Conservation (phyloP, 2,888 invertebrate species). For the Pelosia muscerda region DNA sequence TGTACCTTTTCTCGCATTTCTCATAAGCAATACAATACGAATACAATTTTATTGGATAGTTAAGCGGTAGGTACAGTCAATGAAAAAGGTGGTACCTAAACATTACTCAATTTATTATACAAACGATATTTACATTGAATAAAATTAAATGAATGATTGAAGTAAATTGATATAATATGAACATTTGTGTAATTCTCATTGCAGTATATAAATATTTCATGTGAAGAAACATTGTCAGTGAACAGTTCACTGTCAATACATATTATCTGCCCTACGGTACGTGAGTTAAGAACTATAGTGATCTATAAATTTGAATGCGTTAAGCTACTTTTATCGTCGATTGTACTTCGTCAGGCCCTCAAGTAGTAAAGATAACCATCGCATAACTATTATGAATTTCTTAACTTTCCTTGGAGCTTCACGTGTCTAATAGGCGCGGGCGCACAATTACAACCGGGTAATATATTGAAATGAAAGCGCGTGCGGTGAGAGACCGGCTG, state of each 20-base stretch:
- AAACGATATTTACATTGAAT: neutral
- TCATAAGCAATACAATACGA: constrained; percentile 45
- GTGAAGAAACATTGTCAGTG: too few species aligned
- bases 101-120: neutral
- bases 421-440: constrained; percentile 44
- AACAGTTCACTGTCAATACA: too few species aligned
- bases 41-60: constrained; percentile 50
- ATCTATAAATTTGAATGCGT: neutral
- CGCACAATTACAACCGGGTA: constrained; percentile 50
- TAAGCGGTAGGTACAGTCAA: constrained; percentile 29
- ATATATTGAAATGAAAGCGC: constrained; percentile 57
- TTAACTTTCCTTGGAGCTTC: constrained; percentile 49
- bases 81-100: too few species aligned
- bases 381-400: constrained; percentile 50
- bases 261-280: too few species aligned
- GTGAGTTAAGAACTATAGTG: neutral
- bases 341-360: constrained; percentile 29
- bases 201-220: too few species aligned
- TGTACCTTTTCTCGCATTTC: constrained; percentile 42
- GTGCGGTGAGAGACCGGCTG: constrained; percentile 45
- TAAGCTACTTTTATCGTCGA: neutral
- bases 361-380: constrained; percentile 50
- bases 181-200: too few species aligned
- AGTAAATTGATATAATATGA: too few species aligned
- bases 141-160: neutral